Base-by-base conservation (phyloP, 2,888 invertebrate genomes). In the Agyllia agylla region DNA sequence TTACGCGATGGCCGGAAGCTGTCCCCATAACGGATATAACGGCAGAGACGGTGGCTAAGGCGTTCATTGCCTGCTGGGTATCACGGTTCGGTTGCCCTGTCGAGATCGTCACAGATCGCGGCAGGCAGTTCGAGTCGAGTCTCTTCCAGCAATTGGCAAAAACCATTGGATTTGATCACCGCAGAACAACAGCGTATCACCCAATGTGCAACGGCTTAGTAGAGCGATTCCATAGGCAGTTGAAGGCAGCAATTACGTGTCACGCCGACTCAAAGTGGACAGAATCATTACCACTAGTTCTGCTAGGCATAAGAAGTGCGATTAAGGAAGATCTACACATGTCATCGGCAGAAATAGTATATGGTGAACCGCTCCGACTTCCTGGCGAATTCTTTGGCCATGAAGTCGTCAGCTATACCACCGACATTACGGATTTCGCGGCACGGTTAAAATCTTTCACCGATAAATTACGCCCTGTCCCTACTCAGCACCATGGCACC, bases 401-500 rank as follows among this genome's bases (percentile, higher is more conserved):
- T n/a, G 17, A 49, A n/a, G 49, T 49, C 49, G 49, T n/a, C n/a
- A 49, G 49, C 17, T 49, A 49, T n/a, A 49, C 49, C 49, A 49
- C 49, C 49, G 49, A 49, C 49, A 49, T 49, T 49, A 49, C 49
- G 2, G 90, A 92, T 31, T 92, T 90, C 31, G 42, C 88, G 0
- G 78, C 89, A 3, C 90, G 91, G 1, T 24, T 94, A 1, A 84
- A 86, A 0, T 24, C 8, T 0, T 87, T 89, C 42, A 81, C 78
- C 1, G 30, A 79, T 0, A 85, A 87, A 13, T 15, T 91, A 57
- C 38, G 38, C 17, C 89, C 90, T 6, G 85, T 88, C 0, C 87
- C 89, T 17, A 75, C 24, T 77, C 92, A 20, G 86, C 93, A 8
- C 89, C 91, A 0, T 94, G 94, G 49, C 17, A 64, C 20, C 86